Base-by-base conservation (phyloP, 35 echinoderm and acorn worm genomes). In the Acanthaster planci region DNA sequence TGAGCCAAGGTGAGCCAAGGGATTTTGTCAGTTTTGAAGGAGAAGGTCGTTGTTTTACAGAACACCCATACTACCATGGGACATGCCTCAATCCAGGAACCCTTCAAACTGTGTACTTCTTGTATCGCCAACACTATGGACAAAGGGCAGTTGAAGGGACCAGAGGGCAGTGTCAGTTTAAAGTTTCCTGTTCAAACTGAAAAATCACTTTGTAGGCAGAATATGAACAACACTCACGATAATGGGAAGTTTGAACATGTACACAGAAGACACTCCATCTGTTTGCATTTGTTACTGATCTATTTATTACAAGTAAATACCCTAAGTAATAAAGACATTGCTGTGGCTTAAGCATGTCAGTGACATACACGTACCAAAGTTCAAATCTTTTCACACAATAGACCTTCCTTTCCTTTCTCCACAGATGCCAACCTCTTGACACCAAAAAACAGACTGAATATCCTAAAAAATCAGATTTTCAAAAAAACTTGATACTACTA, bases 11-110 rank as follows among this genome's bases (percentile, higher is more conserved):
- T 56, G 54, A 56, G 54, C 16, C 54, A 15, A 56, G 54, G 54
- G 54, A 56, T 15, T 56, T 56, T 56, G 54, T 56, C 22, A n/a
- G 22, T 15, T 56, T 56, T 56, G 54, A 56, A 56, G 54, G 22
- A 18, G 54, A 56, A 56, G 54, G 54, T 56, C 54, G 54, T n/a
- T 56, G 54, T 56, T 56, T 56, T n/a, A 56, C 54, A 56, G 54
- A 56, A 15, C 54, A 56, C 54, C 54, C 54, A 15, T 56, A 56
- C 54, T 56, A 56, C 54, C 54, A 1, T 56, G 54, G 54, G 54
- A 56, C 54, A 56, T 56, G 54, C 54, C 54, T 56, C 15, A 56
- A 56, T 56, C 54, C 54, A 56, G 54, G 54, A 56, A 56, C 54
- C 54, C 54, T 56, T 56, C 54, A 56, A 56, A 56, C 54, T 18